Base-by-base conservation (phyloP, 2,113 vertebrate genomes). In the Egretta garzetta region DNA sequence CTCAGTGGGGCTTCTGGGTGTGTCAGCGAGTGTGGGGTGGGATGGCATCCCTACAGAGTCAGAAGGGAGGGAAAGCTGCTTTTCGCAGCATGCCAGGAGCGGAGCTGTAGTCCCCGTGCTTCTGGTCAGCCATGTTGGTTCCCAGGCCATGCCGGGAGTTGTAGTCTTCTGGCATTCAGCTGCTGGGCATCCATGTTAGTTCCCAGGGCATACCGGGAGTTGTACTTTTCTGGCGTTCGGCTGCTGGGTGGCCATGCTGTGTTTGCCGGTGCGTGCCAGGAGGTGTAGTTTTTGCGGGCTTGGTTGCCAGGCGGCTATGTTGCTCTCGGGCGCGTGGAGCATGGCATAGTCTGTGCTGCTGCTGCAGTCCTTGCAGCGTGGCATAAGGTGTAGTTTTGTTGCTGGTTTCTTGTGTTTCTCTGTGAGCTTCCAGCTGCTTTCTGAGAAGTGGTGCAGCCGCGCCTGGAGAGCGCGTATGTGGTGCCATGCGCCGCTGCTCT, bases 1-100 rank as follows among this genome's bases (percentile, higher is more conserved):
- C 10, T 16, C 10, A 41, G 14, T 9, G 8, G 37, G 17, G 37
- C 12, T 28, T 4, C 37, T 27, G 14, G 20, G 9, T 33, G 30
- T 8, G 8, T 7, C 5, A 10, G 30, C 8, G 6, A 9, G 13
- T 4, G 20, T 9, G 13, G 7, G 39, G 7, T 14, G 14, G 9
- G 9, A 35, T 12, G 16, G 62, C 7, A 12, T 32, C 20, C 39
- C 39, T 3, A 28, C 39, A 14, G 19, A 19, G 28, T 32, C 28
- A 32, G 39, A 30, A 1, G 32, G 19, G 4, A 30, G 15, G 35
- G 35, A 17, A 17, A 17, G 26, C 35, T 19, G 35, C 60, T 9
- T 63, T 35, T 4, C 5, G 11, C 17, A 7, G 60, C 35, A 39
- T 19, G 60, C 24, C 5, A 17, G 26, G 35, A 27, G 16, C 24